Evolutionary conservation across 1,140 invertebrate genomes (phyloP), one percentile per base, ranked within the genome.

Genomic region (Meloidogyne floridensis): DNA sequence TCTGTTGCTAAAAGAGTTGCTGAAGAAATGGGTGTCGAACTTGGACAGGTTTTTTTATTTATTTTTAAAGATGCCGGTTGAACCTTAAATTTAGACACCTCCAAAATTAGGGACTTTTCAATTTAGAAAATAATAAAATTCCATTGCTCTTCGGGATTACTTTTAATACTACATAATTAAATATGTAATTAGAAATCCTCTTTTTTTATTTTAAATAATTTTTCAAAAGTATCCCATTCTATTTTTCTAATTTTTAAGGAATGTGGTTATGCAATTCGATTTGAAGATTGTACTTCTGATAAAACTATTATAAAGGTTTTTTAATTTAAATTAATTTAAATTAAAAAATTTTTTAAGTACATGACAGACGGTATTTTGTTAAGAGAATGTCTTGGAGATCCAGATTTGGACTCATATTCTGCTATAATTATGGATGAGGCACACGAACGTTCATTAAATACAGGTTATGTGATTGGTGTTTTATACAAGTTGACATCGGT

Each of bases 1-100:
- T 96, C 95, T 8, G 97, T 99, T 7, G 98, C 98, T 3, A 99
- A 99, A 91, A 93, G 98, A 89, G 98, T 99, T 3, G 95, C 96
- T 43, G 97, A 99, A 91, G 98, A 99, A 92, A 98, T 98, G 95
- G 93, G 93, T 47, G 94, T 94, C 1, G 93, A 94, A 85, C 91
- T 99, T 54, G 92, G 92, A n/a, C 90, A 92, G 74, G 77, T 79
- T 65, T 18, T 43, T 70, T 53, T 3, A 20, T 43, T 70, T 51
- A 32, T 47, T 47, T 43, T 32, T 32, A 32, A 32, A 32, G 32
- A 32, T 32, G 32, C 32, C 32, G 32, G 32, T 32, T 32, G 32
- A 32, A 32, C 32, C 32, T 32, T 32, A 32, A 32, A 32, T 32
- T 32, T 32, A 32, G 32, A 32, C 32, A 32, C 32, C 32, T 32